A percentile compares a stretch with the other conserved stretches of the same genome.
Evolutionary conservation across 2,888 invertebrate genomes (phyloP).

Genomic region (Boloria selene): DNA sequence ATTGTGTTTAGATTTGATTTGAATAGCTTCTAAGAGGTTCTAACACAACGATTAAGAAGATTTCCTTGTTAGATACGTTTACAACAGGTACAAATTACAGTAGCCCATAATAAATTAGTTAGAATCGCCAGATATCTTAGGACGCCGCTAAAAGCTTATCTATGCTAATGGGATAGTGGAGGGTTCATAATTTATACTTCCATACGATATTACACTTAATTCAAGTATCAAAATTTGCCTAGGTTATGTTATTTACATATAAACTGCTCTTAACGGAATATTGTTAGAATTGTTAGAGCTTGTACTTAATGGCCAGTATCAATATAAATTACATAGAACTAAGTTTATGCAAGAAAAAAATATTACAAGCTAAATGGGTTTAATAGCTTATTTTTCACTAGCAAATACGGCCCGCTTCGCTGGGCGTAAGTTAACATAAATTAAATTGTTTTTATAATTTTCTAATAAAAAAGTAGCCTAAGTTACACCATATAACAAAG

Average conservation of each 20-base stretch:
- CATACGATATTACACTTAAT: conserved; percentile 45
- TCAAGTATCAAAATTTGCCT: conserved; percentile 18
- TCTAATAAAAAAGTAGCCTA: no score
- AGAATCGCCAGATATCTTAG: conserved; percentile 40
- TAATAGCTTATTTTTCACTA: no score
- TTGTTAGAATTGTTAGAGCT: no score
- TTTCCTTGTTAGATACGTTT: conserved; percentile 5
- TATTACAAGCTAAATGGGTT: no score
- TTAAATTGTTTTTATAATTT: no score
- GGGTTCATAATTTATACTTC: conserved; percentile 50
- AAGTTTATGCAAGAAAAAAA: no score
- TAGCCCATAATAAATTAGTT: conserved; percentile 36
- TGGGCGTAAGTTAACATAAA: no score
- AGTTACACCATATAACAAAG: no score
- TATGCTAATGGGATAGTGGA: conserved; percentile 56
- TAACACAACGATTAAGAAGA: background rate
- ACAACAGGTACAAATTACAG: conserved; percentile 13
- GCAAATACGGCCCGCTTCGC: no score
- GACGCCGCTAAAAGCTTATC: conserved; percentile 50
- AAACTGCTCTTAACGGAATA: no score
- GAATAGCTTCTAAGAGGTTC: background rate
- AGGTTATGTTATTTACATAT: background rate
- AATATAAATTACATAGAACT: no score
- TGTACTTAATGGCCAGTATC: no score
- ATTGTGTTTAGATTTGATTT: background rate